Conservation (phyloP, 35 echinoderm and acorn worm genomes). For the Eucidaris tribuloides region DNA sequence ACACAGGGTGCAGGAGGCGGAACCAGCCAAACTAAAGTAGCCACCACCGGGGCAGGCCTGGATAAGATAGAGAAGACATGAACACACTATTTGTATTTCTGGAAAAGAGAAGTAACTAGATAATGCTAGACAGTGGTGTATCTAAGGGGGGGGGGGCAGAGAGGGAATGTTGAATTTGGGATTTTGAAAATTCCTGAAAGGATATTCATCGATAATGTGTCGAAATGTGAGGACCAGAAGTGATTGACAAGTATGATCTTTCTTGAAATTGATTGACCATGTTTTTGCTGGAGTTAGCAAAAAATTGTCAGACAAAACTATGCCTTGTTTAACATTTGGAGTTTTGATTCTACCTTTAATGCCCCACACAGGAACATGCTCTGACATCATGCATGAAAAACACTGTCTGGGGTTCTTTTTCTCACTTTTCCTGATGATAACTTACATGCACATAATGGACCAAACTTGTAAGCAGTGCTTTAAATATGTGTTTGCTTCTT, state of each 20-base stretch:
- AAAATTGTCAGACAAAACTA: no score
- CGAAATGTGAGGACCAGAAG: neutral
- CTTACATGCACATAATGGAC: no score
- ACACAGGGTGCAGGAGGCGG: slow-evolving; percentile 76
- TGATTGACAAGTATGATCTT: neutral
- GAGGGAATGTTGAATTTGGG: neutral
- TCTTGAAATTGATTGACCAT: neutral
- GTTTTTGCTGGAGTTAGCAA: neutral
- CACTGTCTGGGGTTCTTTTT: no score
- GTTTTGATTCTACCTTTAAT: no score
- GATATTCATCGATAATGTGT: neutral
- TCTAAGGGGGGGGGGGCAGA: neutral
- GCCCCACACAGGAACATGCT: no score
- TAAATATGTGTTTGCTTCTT: no score
- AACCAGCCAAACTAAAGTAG: slow-evolving; percentile 55
- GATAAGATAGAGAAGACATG: neutral
- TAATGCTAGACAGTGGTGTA: neutral
- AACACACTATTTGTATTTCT: neutral
- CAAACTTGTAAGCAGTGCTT: no score
- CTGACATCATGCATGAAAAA: no score
- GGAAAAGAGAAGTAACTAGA: neutral
- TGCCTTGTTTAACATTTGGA: no score
- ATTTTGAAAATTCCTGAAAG: neutral
- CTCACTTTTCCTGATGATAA: no score
- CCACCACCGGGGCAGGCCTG: slow-evolving; percentile 72